Percentiles rank a stretch among this genome's conserved stretches.
Conservation (phyloP, 2,797 vertebrate species). For the Megalops cyprinoides region DNA sequence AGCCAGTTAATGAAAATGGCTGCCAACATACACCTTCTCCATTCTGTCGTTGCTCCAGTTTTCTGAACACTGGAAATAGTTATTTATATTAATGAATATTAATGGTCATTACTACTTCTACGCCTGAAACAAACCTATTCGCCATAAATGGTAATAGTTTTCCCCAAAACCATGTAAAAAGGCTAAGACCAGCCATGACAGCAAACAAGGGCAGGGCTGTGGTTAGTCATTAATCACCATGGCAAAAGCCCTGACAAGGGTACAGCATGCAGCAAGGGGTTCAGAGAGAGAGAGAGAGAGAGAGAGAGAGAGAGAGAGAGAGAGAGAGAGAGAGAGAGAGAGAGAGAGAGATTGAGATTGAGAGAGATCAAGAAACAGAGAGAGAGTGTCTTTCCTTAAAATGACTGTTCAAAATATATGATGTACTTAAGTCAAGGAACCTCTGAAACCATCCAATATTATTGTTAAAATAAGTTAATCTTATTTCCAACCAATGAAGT, state of each 20-base stretch:
- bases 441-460: too few species aligned
- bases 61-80: conserved; percentile 15
- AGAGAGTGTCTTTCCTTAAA: too few species aligned
- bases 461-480: too few species aligned
- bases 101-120: not conserved
- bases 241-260: conserved; percentile 8
- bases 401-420: too few species aligned
- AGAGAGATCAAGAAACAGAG: too few species aligned
- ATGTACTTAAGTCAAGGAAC: too few species aligned
- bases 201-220: conserved; percentile 34
- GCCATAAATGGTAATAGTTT: not conserved
- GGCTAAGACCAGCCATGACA: conserved; percentile 38
- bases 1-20: not conserved
- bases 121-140: conserved; percentile 6
- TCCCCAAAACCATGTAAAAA: conserved; percentile 2
- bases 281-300: not conserved
- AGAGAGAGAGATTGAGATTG: not conserved
- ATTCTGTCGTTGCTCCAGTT: conserved; percentile 12
- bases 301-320: too few species aligned
- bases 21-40: not conserved
- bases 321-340: too few species aligned
- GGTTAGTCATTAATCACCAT: conserved; percentile 55
- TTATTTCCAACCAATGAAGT: not conserved
- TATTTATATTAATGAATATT: not conserved
- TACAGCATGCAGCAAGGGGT: conserved; percentile 14